Percentiles rank a stretch among this genome's conserved stretches.
phyloP scores from a whole-genome alignment of 2,797 vertebrate species.

The Coregonus sp. region DNA sequence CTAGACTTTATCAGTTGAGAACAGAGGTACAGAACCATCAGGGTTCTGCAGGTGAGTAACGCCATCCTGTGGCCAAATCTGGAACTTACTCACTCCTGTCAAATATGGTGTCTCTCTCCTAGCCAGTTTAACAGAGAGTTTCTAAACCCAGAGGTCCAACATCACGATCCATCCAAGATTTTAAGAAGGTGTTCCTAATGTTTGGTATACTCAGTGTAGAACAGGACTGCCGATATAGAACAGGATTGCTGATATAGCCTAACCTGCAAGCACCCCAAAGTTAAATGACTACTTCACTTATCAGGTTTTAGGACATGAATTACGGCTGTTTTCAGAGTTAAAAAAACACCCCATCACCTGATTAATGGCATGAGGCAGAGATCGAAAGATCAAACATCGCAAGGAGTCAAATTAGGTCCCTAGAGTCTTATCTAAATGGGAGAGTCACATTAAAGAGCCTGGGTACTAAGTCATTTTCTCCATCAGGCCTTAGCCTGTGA shows the following conservation, averaged over 20 bases:
- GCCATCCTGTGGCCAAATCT: conserved; percentile 66
- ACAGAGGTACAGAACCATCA: neutral
- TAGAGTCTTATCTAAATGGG: conserved; percentile 71
- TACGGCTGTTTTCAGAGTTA: too few relatives aligned
- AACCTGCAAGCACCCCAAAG: too few relatives aligned
- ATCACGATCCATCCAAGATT: neutral
- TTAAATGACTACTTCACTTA: too few relatives aligned
- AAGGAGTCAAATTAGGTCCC: conserved; percentile 52
- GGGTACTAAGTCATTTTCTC: conserved; percentile 65
- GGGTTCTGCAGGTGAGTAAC: conserved; percentile 48
- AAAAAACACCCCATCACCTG: conserved; percentile 25
- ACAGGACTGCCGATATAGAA: too few relatives aligned
- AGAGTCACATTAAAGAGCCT: conserved; percentile 70
- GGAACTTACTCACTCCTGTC: conserved; percentile 20
- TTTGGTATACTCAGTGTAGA: too few relatives aligned
- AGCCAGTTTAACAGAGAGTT: neutral
- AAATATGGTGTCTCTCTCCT: neutral
- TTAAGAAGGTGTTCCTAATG: too few relatives aligned
- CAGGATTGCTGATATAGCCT: too few relatives aligned
- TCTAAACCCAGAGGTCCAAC: neutral
- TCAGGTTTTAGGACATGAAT: too few relatives aligned
- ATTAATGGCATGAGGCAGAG: conserved; percentile 58
- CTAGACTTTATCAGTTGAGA: neutral
- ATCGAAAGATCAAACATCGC: conserved; percentile 70
- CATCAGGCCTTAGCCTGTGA: conserved; percentile 69